phyloP scores from a whole-genome alignment of 23 tunicate genomes.

The Trididemnum miniatum region DNA sequence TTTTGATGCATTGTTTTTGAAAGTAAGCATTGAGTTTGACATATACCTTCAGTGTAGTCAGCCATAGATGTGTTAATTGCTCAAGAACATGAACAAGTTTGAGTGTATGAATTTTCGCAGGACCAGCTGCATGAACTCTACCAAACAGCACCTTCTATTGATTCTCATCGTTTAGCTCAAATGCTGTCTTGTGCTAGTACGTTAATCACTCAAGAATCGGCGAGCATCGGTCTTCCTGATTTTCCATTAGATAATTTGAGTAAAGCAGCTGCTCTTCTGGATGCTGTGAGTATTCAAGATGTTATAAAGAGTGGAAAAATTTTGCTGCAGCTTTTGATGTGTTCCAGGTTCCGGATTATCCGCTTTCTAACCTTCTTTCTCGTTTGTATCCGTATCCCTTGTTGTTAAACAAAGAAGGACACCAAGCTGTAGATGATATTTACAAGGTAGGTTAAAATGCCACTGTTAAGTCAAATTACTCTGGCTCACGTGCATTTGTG shows the following conservation, averaged over 20 bases:
- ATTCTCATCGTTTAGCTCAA: constrained; percentile 57
- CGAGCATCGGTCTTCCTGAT: constrained; percentile 82
- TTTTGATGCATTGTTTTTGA: no score
- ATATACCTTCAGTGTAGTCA: no score
- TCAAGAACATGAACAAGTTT: no score
- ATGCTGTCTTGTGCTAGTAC: constrained; percentile 81
- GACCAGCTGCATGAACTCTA: constrained; percentile 77
- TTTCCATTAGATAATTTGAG: constrained; percentile 82
- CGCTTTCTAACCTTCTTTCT: constrained; percentile 41
- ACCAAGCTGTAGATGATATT: constrained; percentile 72
- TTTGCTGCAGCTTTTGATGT: no score
- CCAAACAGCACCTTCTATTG: constrained; percentile 66
- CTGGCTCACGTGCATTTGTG: no score
- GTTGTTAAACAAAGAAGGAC: constrained; percentile 76
- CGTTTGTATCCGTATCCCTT: constrained; percentile 75
- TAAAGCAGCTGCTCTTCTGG: constrained; percentile 44
- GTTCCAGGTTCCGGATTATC: constrained; percentile 67
- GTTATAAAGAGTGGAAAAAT: no score
- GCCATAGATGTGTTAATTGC: no score
- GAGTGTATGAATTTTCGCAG: constrained; percentile 37
- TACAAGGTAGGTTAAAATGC: constrained; percentile 62
- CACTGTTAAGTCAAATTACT: no score
- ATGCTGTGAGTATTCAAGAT: constrained; percentile 35
- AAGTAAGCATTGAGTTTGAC: no score
- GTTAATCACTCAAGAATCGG: constrained; percentile 69